A percentile compares a stretch with the other conserved stretches of the same genome.
Evolutionary conservation across 1,140 invertebrate genomes (phyloP).

Genomic region (Periplaneta americana): DNA sequence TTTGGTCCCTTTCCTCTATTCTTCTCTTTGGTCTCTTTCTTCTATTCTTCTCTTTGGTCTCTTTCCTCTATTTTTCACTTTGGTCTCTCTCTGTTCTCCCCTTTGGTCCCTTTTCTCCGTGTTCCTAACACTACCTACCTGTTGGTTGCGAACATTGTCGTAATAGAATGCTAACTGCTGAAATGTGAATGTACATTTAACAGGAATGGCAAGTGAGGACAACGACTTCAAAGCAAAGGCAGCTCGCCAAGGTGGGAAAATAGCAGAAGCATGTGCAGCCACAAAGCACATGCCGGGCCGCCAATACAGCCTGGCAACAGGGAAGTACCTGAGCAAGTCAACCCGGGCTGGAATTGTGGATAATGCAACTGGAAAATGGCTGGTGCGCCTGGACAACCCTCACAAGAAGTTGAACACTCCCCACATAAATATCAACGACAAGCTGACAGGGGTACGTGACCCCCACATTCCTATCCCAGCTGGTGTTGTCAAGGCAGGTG

Average conservation of each 20-base stretch:
- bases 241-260: neutral
- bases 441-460: neutral
- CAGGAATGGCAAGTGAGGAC: no score
- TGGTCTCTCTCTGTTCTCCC: no score
- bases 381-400: neutral
- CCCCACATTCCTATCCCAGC: neutral
- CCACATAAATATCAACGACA: neutral
- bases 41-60: no score
- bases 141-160: no score
- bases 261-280: neutral
- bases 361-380: neutral
- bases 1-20: no score
- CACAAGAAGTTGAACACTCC: neutral
- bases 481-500: neutral
- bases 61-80: no score
- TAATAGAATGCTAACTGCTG: no score
- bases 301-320: neutral
- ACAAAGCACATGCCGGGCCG: neutral
- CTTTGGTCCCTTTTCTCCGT: no score
- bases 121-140: no score
- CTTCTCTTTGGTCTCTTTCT: no score
- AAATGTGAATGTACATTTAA: no score
- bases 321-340: constrained; percentile 2
- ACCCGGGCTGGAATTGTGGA: neutral
- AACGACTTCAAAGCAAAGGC: neutral